A percentile compares a stretch with the other conserved stretches of the same genome.
Evolutionary conservation across 2,797 vertebrate genomes (phyloP).

Genomic region (Coilia nasus): DNA sequence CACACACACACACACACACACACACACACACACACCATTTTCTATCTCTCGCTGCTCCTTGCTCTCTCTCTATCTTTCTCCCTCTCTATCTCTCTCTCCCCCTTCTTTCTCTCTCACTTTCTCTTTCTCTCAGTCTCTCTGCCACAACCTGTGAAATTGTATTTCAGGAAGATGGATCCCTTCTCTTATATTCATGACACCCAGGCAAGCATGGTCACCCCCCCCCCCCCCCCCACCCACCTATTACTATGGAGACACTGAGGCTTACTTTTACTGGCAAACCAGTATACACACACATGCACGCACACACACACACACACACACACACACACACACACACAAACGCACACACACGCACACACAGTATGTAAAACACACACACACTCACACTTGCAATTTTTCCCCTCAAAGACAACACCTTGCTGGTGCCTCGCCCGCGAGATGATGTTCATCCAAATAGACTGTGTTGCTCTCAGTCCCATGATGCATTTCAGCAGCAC

Average conservation of each 20-base stretch:
- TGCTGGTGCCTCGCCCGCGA: slow-evolving; percentile 71
- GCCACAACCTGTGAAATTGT: slow-evolving; percentile 83
- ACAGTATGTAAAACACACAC: slow-evolving; percentile 42
- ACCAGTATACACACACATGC: slow-evolving; percentile 33
- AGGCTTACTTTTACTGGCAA: slow-evolving; percentile 48
- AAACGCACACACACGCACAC: neutral
- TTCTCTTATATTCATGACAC: slow-evolving; percentile 82
- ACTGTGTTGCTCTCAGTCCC: slow-evolving; percentile 70
- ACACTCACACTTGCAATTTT: slow-evolving; percentile 53
- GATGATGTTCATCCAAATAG: slow-evolving; percentile 76
- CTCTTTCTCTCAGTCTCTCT: slow-evolving; percentile 72
- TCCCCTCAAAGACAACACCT: slow-evolving; percentile 72
- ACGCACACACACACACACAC: slow-evolving; percentile 29
- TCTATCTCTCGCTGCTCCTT: no score
- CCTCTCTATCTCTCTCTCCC: slow-evolving; percentile 57
- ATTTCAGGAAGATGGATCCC: slow-evolving; percentile 79
- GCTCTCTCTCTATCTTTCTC: slow-evolving; percentile 43
- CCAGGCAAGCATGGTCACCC: slow-evolving; percentile 78
- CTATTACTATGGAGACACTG: slow-evolving; percentile 73
- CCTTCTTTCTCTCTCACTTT: neutral
- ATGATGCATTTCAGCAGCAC: slow-evolving; percentile 72
- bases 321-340: slow-evolving; percentile 37
- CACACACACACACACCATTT: no score
- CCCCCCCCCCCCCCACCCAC: slow-evolving; percentile 73
- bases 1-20: no score